These are phyloP conservation scores for Microcebus griseorufus DNA, from an alignment of 2,113 vertebrate species.

Conservation along the genomic window DNA sequence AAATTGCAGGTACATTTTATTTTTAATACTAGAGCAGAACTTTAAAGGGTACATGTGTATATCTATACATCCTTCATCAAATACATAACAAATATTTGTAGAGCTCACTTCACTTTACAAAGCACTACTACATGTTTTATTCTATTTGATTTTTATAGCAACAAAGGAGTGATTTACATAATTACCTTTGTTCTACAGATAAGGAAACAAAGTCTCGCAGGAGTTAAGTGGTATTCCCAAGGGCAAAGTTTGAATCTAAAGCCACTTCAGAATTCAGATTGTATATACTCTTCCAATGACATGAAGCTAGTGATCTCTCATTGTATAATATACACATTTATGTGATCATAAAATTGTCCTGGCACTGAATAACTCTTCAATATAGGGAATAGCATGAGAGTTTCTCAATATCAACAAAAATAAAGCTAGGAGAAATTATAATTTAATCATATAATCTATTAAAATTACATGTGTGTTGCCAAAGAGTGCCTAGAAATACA, in stretches of 20 bases:
- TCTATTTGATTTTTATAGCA: slow-evolving; percentile 37
- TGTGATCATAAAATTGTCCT: neutral
- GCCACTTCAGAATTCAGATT: neutral
- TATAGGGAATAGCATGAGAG: neutral
- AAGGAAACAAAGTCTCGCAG: neutral
- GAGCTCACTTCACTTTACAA: neutral
- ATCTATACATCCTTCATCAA: slow-evolving; percentile 6
- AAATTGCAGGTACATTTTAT: slow-evolving; percentile 48
- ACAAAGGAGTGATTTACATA: neutral
- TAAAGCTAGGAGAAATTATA: neutral
- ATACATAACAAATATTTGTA: neutral
- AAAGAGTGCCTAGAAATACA: neutral
- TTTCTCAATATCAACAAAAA: neutral
- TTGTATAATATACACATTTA: too few species aligned
- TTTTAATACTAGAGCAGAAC: neutral
- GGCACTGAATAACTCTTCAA: neutral
- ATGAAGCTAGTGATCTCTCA: neutral
- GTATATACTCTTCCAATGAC: neutral
- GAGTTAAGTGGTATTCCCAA: neutral
- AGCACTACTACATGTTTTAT: neutral
- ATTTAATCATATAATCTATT: neutral
- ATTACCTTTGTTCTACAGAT: slow-evolving; percentile 14
- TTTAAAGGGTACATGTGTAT: slow-evolving; percentile 37
- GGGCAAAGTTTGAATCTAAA: neutral
- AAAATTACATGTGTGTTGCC: neutral